phyloP scores from a whole-genome alignment of 2,888 invertebrate genomes.

The Malacosoma neustria region DNA sequence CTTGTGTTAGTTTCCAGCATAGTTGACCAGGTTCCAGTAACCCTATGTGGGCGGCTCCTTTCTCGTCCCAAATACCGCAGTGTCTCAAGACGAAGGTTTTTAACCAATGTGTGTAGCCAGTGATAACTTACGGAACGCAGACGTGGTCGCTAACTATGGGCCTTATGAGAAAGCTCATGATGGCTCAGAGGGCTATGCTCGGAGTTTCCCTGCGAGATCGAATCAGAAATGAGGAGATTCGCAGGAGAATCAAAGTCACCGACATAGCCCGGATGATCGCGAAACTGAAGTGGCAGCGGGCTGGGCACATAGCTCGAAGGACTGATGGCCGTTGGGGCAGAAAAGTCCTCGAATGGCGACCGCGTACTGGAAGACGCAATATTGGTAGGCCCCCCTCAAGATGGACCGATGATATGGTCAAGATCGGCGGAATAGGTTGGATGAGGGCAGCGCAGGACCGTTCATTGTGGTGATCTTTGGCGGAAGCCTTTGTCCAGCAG shows the following conservation, averaged over 20 bases:
- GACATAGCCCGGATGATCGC: neutral
- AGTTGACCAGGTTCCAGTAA: no score
- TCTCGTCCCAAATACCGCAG: no score
- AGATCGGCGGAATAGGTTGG: neutral
- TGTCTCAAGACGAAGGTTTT: no score
- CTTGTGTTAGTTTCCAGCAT: no score
- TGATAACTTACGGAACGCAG: no score
- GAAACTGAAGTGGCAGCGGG: neutral
- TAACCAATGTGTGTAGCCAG: no score
- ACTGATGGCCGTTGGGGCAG: neutral
- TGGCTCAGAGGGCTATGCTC: no score
- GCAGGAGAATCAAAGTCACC: neutral
- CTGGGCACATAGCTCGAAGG: neutral
- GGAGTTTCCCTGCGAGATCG: no score
- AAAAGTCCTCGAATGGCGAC: neutral
- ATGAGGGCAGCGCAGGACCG: neutral
- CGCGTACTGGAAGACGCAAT: neutral
- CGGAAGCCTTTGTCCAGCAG: neutral
- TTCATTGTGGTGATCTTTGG: neutral
- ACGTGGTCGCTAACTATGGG: no score
- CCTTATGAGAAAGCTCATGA: no score
- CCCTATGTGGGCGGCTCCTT: no score
- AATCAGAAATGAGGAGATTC: no score
- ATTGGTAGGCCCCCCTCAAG: neutral
- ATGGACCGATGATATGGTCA: neutral